These are phyloP conservation scores for Drosophila subobscura DNA, from an alignment of 1,140 invertebrate species.

Conservation along the genomic window DNA sequence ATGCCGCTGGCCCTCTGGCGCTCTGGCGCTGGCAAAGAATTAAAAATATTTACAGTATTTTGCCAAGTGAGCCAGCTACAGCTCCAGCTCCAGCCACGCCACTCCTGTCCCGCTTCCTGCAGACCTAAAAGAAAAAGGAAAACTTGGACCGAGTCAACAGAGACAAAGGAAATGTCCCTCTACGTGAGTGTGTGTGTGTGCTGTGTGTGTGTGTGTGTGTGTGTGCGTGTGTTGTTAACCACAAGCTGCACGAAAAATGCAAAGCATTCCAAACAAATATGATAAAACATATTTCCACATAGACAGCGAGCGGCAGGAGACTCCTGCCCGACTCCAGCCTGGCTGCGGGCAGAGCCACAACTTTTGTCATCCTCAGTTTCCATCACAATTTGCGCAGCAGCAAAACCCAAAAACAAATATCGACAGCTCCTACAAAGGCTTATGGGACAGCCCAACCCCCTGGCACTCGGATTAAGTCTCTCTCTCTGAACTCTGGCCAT, in stretches of 20 bases:
- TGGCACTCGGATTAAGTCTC: constrained; percentile 64
- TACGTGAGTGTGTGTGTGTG: constrained; percentile 34
- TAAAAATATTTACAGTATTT: constrained; percentile 82
- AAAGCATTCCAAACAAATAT: constrained; percentile 81
- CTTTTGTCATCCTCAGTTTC: constrained; percentile 62
- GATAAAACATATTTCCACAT: constrained; percentile 68
- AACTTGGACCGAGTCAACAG: constrained; percentile 43
- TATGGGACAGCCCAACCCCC: neutral
- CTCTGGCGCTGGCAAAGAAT: constrained; percentile 76
- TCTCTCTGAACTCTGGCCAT: constrained; percentile 26
- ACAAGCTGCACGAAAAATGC: constrained; percentile 46
- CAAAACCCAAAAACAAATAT: constrained; percentile 62
- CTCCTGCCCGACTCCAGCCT: too few relatives aligned
- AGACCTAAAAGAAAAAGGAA: constrained; percentile 16
- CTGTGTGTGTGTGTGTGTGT: constrained; percentile 29
- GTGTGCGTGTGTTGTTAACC: constrained; percentile 44
- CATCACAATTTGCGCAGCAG: constrained; percentile 51
- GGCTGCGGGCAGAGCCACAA: neutral
- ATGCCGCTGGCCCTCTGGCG: constrained; percentile 73
- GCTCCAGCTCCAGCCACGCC: too few relatives aligned
- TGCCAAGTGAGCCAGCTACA: constrained; percentile 48
- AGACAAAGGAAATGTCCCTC: constrained; percentile 72
- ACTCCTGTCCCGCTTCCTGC: too few relatives aligned
- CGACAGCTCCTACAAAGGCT: constrained; percentile 64
- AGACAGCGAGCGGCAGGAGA: neutral